Evolutionary conservation across 2,113 vertebrate genomes (phyloP).

Genomic region (Sorex fumeus): DNA sequence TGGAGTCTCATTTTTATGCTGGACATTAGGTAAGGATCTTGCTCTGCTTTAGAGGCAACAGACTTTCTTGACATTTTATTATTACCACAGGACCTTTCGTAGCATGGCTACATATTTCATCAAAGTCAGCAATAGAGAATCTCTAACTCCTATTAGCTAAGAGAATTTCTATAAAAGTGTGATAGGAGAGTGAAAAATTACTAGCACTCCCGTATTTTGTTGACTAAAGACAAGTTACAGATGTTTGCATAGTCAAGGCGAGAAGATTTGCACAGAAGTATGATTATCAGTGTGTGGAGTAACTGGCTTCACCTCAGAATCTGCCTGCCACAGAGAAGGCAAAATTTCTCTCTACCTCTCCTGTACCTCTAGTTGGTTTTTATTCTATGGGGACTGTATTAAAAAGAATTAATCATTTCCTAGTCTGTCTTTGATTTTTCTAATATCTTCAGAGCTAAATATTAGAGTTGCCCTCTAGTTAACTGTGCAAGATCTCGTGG

Average conservation of each 20-base stretch:
- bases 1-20: neutral
- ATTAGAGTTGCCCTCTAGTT: neutral
- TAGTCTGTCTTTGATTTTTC: constrained; percentile 13
- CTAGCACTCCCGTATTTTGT: neutral
- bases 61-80: neutral
- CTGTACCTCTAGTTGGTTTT: constrained; percentile 11
- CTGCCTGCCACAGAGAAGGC: constrained; percentile 1
- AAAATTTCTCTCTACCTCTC: constrained; percentile 1
- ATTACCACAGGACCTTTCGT: neutral
- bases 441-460: constrained; percentile 13
- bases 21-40: neutral
- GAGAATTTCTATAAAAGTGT: neutral
- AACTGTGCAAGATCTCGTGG: neutral
- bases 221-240: constrained; percentile 13
- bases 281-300: neutral
- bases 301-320: neutral
- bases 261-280: neutral
- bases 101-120: constrained; percentile 3
- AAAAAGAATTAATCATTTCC: constrained; percentile 30
- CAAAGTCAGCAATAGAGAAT: neutral
- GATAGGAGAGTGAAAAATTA: neutral
- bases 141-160: neutral
- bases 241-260: neutral
- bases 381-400: constrained; percentile 12
- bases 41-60: constrained; percentile 3